Evolutionary conservation across 2,888 invertebrate species (phyloP), one percentile per base, ranked within the genome.

Genomic region (Lithodes maja): DNA sequence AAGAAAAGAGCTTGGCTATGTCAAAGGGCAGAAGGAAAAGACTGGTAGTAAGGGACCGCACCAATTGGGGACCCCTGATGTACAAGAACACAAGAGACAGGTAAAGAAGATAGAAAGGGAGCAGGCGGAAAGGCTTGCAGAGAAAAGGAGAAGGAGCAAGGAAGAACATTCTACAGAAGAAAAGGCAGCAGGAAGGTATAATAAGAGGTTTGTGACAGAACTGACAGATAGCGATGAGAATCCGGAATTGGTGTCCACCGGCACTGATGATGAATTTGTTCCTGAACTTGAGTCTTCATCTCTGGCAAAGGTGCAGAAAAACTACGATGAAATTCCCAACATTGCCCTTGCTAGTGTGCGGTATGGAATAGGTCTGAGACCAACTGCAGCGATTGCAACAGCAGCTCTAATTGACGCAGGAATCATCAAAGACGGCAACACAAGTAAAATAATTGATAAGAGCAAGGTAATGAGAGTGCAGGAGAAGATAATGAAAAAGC

Each of bases 401-500:
- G 79, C 79, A 78, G 52, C 79, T 78, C 79, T 78, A 50, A 78
- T 78, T 78, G 79, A 53, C 49, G 79, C 79, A 78, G 79, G 53
- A 53, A 78, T 78, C 79, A 78, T 78, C 79, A 49, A 7, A 78
- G 50, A 78, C 3, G 79, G 33, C 33, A 33, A 33, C 33, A 75
- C 75, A 75, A 75, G 61, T 74, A 74, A 74, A 74, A n/a, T 74
- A n/a, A 5, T n/a, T 74, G 74, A 74, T 74, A 74, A 74, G 74
- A 74, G 74, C 15, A 74, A 74, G n/a, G 74, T 74, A 7, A 74
- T 15, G 74, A 74, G 83, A 61, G 84, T 1, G 77, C 84, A 83
- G 85, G 78, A 80, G 77, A 85, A 78, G 78, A 80, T 85, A 61
- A 85, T 78, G 85, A 85, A 33, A 85, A 53, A 85, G 85, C 77